Conservation (phyloP, 1,140 invertebrate species). For the Platyscapa corneri region DNA sequence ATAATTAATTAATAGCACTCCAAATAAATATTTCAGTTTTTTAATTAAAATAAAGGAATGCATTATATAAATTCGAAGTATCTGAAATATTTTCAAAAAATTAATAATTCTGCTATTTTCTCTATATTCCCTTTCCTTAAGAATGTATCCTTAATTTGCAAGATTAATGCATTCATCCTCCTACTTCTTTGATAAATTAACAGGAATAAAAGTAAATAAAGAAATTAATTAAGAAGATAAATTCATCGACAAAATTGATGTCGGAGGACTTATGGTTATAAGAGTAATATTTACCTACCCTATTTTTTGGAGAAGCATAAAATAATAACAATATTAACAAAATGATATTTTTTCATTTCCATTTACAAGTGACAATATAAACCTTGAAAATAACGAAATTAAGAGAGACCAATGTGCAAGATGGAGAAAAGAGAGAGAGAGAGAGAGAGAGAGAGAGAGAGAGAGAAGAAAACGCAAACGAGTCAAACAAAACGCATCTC, state of each 20-base stretch:
- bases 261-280: not conserved
- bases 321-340: not conserved
- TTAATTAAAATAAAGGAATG: slow-evolving; percentile 13
- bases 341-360: not conserved
- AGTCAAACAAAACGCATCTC: not conserved
- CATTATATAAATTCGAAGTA: not conserved
- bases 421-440: not conserved
- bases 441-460: not conserved
- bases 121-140: not conserved
- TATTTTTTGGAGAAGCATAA: not conserved
- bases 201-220: not conserved
- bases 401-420: not conserved
- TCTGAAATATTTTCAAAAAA: not conserved
- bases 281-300: not conserved
- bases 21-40: not conserved
- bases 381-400: not conserved
- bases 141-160: not conserved
- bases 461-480: not conserved
- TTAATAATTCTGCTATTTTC: not conserved
- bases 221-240: not conserved
- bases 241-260: not conserved
- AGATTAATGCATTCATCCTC: too few species aligned
- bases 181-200: not conserved
- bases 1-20: slow-evolving; percentile 1
- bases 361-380: not conserved